Conservation (phyloP, 2,113 vertebrate species). For the Burhinus oedicnemus region DNA sequence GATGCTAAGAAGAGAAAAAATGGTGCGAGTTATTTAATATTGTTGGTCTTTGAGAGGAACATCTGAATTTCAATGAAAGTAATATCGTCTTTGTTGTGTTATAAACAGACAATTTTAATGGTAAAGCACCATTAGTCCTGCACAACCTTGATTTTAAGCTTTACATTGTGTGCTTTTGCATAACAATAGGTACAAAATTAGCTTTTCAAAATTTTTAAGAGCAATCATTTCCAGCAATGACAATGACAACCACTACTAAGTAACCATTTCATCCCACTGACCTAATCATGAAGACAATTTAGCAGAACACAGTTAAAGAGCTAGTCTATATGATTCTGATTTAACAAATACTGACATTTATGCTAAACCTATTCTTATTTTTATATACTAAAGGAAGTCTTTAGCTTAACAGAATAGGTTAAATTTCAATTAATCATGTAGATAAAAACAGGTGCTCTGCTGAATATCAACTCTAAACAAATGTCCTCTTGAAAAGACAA, state of each 20-base stretch:
- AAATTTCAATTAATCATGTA: background rate
- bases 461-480: background rate
- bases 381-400: background rate
- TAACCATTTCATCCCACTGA: background rate
- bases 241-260: background rate
- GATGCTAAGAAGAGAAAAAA: background rate
- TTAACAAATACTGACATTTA: background rate
- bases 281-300: background rate
- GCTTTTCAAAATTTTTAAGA: background rate
- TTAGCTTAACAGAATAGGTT: background rate
- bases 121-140: background rate
- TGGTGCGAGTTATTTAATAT: background rate
- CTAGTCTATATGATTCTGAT: background rate
- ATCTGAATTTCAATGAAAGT: background rate
- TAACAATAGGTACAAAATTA: background rate
- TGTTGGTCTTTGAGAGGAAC: background rate
- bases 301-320: background rate
- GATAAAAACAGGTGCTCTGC: background rate
- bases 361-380: background rate
- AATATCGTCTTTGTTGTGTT: background rate
- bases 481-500: background rate
- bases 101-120: background rate
- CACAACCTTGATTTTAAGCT: background rate
- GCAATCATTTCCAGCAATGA: background rate
- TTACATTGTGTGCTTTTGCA: background rate